Conservation (phyloP, 2,797 vertebrate species). For the Lindbergichthys nudifrons region DNA sequence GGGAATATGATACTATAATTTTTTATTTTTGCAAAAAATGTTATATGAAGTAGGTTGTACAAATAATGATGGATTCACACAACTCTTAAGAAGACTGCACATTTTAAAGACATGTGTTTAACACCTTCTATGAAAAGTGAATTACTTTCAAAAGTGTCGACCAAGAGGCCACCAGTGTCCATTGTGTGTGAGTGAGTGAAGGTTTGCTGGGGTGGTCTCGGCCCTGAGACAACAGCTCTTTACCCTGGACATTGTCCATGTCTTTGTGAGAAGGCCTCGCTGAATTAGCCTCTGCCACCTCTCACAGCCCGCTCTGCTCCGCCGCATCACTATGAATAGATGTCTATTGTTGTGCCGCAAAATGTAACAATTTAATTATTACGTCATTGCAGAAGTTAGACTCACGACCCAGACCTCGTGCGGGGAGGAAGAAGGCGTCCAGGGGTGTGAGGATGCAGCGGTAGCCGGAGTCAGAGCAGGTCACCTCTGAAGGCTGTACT, state of each 20-base stretch:
- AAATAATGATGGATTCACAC: background rate
- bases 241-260: conserved; percentile 51
- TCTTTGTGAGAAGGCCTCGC: conserved; percentile 66
- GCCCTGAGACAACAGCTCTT: conserved; percentile 62
- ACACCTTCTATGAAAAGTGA: background rate
- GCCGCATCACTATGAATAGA: conserved; percentile 56
- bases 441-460: conserved; percentile 42
- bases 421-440: conserved; percentile 39
- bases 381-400: conserved; percentile 34
- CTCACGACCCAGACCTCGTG: conserved; percentile 1
- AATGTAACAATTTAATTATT: conserved; percentile 62
- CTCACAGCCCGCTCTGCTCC: conserved; percentile 55
- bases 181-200: conserved; percentile 41
- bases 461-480: conserved; percentile 50
- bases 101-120: conserved; percentile 7
- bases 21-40: background rate
- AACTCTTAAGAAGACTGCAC: background rate
- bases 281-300: conserved; percentile 69
- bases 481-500: conserved; percentile 72
- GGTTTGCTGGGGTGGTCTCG: conserved; percentile 65
- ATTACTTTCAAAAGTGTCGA: conserved; percentile 1
- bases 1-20: too few species aligned
- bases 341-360: conserved; percentile 50
- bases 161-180: conserved; percentile 30
- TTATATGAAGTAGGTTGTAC: conserved; percentile 1